Evolutionary conservation across 2,113 vertebrate genomes (phyloP).

Genomic region (Chroicocephalus ridibundus): DNA sequence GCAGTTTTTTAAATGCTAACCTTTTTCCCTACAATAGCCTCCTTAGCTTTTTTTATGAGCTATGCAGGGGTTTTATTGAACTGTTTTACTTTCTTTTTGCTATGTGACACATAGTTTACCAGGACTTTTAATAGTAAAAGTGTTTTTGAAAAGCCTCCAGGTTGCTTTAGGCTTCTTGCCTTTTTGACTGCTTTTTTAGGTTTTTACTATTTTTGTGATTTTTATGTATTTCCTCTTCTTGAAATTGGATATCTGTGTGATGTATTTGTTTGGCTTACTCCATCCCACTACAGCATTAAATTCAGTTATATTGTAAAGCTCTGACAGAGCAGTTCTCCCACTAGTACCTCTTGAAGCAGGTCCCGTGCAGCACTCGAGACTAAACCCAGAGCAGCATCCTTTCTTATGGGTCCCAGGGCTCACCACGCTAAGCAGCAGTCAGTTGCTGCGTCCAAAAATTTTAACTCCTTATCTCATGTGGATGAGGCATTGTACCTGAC

Average conservation of each 20-base stretch:
- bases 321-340: background rate
- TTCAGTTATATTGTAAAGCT: background rate
- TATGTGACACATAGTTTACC: background rate
- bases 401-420: background rate
- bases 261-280: constrained; percentile 26
- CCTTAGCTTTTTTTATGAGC: background rate
- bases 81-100: background rate
- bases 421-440: fast-evolving
- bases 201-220: constrained; percentile 6
- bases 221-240: constrained; percentile 14
- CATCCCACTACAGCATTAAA: background rate
- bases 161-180: constrained; percentile 29
- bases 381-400: background rate
- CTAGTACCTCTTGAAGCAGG: background rate
- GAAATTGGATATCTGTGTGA: constrained; percentile 8
- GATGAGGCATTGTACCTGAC: background rate
- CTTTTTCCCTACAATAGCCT: background rate
- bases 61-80: background rate
- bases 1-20: background rate
- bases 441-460: background rate
- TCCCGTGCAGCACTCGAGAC: background rate
- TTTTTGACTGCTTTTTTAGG: constrained; percentile 3
- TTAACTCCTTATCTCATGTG: background rate
- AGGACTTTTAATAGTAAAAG: background rate
- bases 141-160: constrained; percentile 37